phyloP scores from a whole-genome alignment of 2,888 invertebrate species.

The Drosophila picticornis region DNA sequence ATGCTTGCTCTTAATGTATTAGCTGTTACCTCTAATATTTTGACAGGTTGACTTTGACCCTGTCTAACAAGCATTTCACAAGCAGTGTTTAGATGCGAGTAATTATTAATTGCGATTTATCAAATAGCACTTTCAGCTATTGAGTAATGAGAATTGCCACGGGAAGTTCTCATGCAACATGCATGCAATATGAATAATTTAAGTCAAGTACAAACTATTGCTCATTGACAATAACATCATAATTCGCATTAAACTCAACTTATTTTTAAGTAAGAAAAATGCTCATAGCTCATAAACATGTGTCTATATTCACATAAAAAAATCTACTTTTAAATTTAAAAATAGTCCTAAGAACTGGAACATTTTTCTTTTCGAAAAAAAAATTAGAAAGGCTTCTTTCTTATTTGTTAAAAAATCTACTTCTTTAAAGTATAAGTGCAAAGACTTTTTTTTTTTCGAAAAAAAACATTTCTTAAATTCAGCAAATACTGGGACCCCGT shows the following conservation, averaged over 20 bases:
- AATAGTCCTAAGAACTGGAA: not conserved
- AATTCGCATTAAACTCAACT: not conserved
- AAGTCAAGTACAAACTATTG: conserved; percentile 32
- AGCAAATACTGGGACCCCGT: no score
- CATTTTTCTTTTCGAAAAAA: not conserved
- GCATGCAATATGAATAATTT: conserved; percentile 39
- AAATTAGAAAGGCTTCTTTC: not conserved
- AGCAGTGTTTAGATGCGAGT: not conserved
- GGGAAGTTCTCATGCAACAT: conserved; percentile 40
- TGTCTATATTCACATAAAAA: not conserved
- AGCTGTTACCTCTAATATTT: conserved; percentile 3
- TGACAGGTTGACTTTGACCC: conserved; percentile 17
- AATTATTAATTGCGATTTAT: not conserved
- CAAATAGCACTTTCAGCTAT: conserved; percentile 10
- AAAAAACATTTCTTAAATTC: not conserved
- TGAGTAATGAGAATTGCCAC: conserved; percentile 15
- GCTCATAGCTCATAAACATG: conserved; percentile 16
- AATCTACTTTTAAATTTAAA: not conserved
- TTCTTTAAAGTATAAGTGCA: not conserved
- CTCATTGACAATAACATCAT: conserved; percentile 15
- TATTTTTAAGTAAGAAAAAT: not conserved
- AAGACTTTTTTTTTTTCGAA: no score
- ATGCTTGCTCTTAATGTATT: conserved; percentile 27
- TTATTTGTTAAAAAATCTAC: not conserved
- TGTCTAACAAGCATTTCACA: not conserved